Evolutionary conservation across 2,797 vertebrate species (phyloP).

Genomic region (Manis javanica): DNA sequence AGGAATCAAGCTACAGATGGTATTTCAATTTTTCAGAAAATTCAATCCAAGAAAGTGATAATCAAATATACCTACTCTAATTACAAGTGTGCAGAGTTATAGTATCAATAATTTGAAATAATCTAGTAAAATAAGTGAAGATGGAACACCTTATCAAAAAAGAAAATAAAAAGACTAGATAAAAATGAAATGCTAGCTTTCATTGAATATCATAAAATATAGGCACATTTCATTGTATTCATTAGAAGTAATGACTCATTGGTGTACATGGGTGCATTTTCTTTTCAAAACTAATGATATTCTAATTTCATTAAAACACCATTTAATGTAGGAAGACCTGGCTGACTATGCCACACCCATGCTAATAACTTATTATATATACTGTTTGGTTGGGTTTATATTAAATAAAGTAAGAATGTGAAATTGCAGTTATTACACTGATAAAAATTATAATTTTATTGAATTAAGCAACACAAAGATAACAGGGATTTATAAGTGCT

Average conservation of each 20-base stretch:
- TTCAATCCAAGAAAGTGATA: not conserved
- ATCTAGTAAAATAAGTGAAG: slow-evolving; percentile 1
- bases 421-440: not conserved
- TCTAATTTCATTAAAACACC: slow-evolving; percentile 2
- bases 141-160: not conserved
- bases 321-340: not conserved
- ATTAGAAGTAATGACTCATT: not conserved
- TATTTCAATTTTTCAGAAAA: slow-evolving; percentile 38
- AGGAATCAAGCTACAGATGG: not conserved
- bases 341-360: not conserved
- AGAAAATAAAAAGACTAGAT: slow-evolving; percentile 15
- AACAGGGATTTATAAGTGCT: not conserved
- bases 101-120: slow-evolving; percentile 34
- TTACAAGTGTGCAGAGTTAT: not conserved
- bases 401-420: not conserved
- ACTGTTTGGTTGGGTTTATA: not conserved
- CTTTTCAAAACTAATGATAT: not conserved
- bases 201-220: slow-evolving; percentile 27
- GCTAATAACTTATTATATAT: not conserved
- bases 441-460: not conserved
- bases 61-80: not conserved
- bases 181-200: not conserved
- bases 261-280: not conserved
- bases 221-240: not conserved
- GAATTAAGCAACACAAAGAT: not conserved